Evolutionary conservation across 2,888 invertebrate genomes (phyloP).

Genomic region (Thereva nobilitata): DNA sequence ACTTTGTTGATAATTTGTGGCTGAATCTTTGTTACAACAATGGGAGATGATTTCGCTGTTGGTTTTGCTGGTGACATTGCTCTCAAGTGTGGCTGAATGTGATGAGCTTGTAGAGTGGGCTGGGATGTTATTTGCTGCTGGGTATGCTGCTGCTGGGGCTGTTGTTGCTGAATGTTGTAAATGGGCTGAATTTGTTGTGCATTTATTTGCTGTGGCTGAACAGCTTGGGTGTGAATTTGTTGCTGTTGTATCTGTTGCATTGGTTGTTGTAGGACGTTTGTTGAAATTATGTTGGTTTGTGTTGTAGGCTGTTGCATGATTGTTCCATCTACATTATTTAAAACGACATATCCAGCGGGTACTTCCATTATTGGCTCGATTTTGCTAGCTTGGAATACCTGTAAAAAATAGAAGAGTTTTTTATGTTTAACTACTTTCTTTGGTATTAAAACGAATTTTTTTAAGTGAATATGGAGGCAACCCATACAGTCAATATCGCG

Average conservation of each 20-base stretch:
- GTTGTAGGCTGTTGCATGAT: slow-evolving; percentile 43
- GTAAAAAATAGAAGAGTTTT: slow-evolving; percentile 54
- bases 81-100: slow-evolving; percentile 54
- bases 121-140: slow-evolving; percentile 31
- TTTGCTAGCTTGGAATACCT: slow-evolving; percentile 81
- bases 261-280: slow-evolving; percentile 59
- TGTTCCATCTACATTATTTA: slow-evolving; percentile 63
- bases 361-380: slow-evolving; percentile 80
- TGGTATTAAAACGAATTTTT: too few relatives aligned
- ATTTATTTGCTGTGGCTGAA: slow-evolving; percentile 40
- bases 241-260: slow-evolving; percentile 40
- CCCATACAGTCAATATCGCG: too few relatives aligned
- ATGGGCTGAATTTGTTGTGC: slow-evolving; percentile 35
- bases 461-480: too few relatives aligned
- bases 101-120: slow-evolving; percentile 31
- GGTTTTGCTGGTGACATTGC: slow-evolving; percentile 44
- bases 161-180: slow-evolving; percentile 35
- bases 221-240: slow-evolving; percentile 39
- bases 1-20: slow-evolving; percentile 53
- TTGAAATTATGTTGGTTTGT: slow-evolving; percentile 54
- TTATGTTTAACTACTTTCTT: background rate
- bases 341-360: slow-evolving; percentile 71
- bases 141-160: slow-evolving; percentile 35
- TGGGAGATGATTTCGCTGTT: slow-evolving; percentile 41
- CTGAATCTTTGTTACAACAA: slow-evolving; percentile 45